Base-by-base conservation (phyloP, 2,888 invertebrate species). In the Frankliniella fusca region DNA sequence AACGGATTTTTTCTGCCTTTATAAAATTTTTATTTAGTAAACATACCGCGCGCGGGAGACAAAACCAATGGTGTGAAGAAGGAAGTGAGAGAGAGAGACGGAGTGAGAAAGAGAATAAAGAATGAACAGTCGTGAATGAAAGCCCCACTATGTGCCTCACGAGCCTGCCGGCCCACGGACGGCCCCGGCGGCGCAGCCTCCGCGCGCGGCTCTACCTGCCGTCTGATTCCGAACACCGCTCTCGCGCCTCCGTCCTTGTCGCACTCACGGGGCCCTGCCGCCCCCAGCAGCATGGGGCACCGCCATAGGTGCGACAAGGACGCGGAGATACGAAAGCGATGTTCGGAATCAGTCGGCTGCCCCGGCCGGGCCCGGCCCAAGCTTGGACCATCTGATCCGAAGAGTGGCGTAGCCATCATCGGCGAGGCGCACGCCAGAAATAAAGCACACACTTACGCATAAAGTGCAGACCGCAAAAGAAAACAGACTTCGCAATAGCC, bases 1-100 rank as follows among this genome's bases (percentile, higher is more conserved):
- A 76, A 76, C 70, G 70, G 8, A 76, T 27, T 61, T 76, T 76
- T 70, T 76, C 27, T 76, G 70, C n/a, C n/a, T n/a, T n/a, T n/a
- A n/a, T n/a, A n/a, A n/a, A n/a, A n/a, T n/a, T n/a, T n/a, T n/a
- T n/a, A n/a, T n/a, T n/a, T n/a, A n/a, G n/a, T 76, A 76, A 76
- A 76, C 70, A 76, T 23, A 61, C 61, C 20, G 10, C 50, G 54
- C 54, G 10, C 65, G 27, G 70, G 70, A 76, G 70, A 76, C 70
- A 76, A 76, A 76, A 76, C 23, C 70, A 27, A 76, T 27, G 70
- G 70, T 76, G 70, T 76, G 70, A 76, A 76, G 70, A 76, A 76
- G 70, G 70, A 76, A 76, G 70, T 76, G 70, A 27, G 70, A n/a
- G 70, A 54, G 54, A 54, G 54, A 54, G 54, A 54, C 18, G 20